Evolutionary conservation across 2,888 invertebrate genomes (phyloP).

Genomic region (Eupithecia insigniata): DNA sequence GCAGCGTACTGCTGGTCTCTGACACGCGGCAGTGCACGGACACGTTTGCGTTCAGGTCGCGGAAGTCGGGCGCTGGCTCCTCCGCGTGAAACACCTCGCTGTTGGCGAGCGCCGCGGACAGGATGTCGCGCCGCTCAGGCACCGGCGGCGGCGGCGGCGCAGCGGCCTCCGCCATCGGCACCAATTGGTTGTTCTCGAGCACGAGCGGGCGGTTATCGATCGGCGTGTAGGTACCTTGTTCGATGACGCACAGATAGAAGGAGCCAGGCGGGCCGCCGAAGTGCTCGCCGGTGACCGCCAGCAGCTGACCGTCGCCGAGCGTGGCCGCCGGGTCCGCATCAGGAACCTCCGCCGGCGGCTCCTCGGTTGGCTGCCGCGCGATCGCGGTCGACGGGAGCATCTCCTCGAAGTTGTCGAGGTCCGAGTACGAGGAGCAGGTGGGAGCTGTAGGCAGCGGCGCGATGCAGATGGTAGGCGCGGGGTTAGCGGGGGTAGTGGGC

Average conservation of each 20-base stretch:
- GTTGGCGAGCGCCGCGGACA: slow-evolving; percentile 90
- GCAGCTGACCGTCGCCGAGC: slow-evolving; percentile 85
- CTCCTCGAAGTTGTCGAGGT: slow-evolving; percentile 77
- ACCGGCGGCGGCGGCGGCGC: slow-evolving; percentile 66
- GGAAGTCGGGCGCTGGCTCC: slow-evolving; percentile 84
- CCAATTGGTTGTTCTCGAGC: slow-evolving; percentile 75
- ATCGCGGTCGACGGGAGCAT: slow-evolving; percentile 78
- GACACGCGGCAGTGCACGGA: slow-evolving; percentile 86
- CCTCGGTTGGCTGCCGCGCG: slow-evolving; percentile 62
- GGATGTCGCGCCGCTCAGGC: slow-evolving; percentile 87
- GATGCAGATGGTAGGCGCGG: slow-evolving; percentile 20
- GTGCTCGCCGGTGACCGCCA: slow-evolving; percentile 89
- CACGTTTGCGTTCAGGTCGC: slow-evolving; percentile 84
- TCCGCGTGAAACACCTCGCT: slow-evolving; percentile 88
- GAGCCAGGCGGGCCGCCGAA: slow-evolving; percentile 89
- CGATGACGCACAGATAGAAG: slow-evolving; percentile 90
- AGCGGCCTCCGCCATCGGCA: slow-evolving; percentile 73
- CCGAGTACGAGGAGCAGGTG: slow-evolving; percentile 54
- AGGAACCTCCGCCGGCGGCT: slow-evolving; percentile 51
- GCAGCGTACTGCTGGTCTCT: slow-evolving; percentile 89
- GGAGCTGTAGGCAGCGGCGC: slow-evolving; percentile 17
- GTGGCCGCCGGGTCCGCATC: slow-evolving; percentile 49
- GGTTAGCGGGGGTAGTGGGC: slow-evolving; percentile 43
- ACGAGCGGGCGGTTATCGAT: slow-evolving; percentile 88
- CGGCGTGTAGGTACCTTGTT: slow-evolving; percentile 88